phyloP scores from a whole-genome alignment of 2,797 vertebrate species.

The Falco peregrinus region DNA sequence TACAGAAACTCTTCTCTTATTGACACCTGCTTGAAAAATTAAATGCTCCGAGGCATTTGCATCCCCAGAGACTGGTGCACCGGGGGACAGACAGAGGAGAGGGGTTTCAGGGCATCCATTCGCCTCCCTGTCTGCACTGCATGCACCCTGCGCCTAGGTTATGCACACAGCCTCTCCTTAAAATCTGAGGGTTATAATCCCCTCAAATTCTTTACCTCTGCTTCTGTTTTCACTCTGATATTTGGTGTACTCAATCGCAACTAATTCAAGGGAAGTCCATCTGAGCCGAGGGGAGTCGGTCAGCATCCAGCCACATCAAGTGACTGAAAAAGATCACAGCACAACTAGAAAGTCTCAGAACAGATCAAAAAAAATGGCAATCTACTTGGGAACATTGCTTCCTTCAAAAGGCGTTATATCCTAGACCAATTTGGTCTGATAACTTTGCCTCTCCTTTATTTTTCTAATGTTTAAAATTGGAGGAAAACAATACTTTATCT shows the following conservation, averaged over 20 bases:
- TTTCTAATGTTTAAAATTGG: slow-evolving; percentile 60
- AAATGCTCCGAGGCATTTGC: neutral
- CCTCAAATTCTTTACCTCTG: neutral
- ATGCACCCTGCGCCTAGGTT: neutral
- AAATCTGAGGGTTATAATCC: neutral
- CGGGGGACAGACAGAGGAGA: neutral
- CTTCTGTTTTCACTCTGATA: neutral
- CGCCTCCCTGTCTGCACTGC: neutral
- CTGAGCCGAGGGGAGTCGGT: neutral
- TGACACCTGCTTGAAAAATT: slow-evolving; percentile 36
- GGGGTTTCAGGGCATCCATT: neutral
- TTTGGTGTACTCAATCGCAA: neutral
- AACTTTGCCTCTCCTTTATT: slow-evolving; percentile 42
- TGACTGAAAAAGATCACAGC: neutral
- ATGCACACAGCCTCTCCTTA: neutral
- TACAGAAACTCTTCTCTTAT: slow-evolving; percentile 1
- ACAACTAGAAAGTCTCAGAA: neutral
- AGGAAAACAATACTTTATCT: slow-evolving; percentile 66
- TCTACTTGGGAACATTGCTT: neutral
- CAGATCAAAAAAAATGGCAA: neutral
- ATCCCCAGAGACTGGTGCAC: neutral
- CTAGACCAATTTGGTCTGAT: neutral
- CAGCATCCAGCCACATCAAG: neutral
- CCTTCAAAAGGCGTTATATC: neutral
- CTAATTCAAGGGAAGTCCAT: neutral